A percentile compares a stretch with the other conserved stretches of the same genome.
These are phyloP conservation scores for Grantiella picta DNA, from an alignment of 2,113 vertebrate species.

Conservation along the genomic window DNA sequence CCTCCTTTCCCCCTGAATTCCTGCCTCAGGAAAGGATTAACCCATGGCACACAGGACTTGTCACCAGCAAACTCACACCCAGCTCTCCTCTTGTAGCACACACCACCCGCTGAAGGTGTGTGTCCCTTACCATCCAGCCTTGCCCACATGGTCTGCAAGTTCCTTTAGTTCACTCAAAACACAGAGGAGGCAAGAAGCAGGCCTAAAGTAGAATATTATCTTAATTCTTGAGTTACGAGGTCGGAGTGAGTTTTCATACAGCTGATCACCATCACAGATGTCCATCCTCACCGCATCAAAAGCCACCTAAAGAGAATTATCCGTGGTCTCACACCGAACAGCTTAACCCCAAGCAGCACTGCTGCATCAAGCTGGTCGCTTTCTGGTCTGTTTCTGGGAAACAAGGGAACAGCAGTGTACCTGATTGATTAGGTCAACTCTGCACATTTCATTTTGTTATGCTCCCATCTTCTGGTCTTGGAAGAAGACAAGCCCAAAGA, in stretches of 20 bases:
- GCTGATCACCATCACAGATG: neutral
- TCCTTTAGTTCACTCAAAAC: neutral
- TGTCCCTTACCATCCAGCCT: neutral
- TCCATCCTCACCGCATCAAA: neutral
- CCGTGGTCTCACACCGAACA: neutral
- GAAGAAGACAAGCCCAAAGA: neutral
- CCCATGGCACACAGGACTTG: neutral
- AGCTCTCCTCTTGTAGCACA: neutral
- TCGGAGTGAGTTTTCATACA: neutral
- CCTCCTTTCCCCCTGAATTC: neutral
- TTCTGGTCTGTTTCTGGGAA: neutral
- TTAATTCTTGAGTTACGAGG: neutral
- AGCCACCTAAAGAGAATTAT: neutral
- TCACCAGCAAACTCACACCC: neutral
- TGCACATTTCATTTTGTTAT: neutral
- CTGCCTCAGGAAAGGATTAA: neutral
- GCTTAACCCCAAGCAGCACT: neutral
- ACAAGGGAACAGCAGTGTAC: neutral
- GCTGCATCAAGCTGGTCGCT: neutral
- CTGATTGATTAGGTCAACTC: neutral
- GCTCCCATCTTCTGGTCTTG: neutral
- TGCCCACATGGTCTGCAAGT: neutral
- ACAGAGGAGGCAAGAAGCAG: neutral
- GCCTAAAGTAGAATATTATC: neutral
- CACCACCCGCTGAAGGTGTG: neutral